These are phyloP conservation scores for Mesembrinibis cayennensis DNA, from an alignment of 2,113 vertebrate genomes.

Conservation along the genomic window DNA sequence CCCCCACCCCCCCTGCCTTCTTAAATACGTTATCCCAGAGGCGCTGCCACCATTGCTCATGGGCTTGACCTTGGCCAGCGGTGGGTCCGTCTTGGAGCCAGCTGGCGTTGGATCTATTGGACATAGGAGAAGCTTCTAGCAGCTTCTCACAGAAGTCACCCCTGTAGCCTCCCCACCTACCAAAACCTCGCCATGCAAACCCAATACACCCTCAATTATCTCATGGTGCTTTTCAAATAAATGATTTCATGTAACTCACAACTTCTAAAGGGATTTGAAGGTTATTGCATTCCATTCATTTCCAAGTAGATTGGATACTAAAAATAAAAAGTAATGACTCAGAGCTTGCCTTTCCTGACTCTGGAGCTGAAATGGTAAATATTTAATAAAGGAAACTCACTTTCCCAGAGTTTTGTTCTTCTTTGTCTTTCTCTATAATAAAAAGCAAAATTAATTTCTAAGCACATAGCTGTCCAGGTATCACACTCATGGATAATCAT, in stretches of 20 bases:
- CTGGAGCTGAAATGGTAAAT: constrained; percentile 56
- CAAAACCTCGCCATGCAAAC: neutral
- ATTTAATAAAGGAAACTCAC: constrained; percentile 37
- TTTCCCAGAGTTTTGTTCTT: constrained; percentile 3
- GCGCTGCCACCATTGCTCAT: neutral
- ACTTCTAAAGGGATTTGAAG: constrained; percentile 21
- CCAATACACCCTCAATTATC: neutral
- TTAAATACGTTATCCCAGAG: neutral
- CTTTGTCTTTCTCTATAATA: neutral
- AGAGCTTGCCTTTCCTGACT: constrained; percentile 32
- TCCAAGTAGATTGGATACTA: constrained; percentile 41
- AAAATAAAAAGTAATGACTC: constrained; percentile 57
- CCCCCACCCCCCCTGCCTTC: neutral
- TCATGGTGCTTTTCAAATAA: constrained; percentile 26
- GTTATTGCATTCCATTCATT: constrained; percentile 25
- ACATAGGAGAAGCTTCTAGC: neutral
- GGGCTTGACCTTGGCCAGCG: neutral
- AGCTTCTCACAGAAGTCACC: neutral
- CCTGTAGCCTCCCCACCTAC: neutral
- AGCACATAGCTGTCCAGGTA: neutral
- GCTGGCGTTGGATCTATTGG: neutral
- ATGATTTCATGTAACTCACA: neutral
- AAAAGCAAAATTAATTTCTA: constrained; percentile 3
- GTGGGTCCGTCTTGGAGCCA: neutral
- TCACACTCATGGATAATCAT: neutral